These are phyloP conservation scores for Lamproptera curius DNA, from an alignment of 2,888 invertebrate species.

Conservation along the genomic window DNA sequence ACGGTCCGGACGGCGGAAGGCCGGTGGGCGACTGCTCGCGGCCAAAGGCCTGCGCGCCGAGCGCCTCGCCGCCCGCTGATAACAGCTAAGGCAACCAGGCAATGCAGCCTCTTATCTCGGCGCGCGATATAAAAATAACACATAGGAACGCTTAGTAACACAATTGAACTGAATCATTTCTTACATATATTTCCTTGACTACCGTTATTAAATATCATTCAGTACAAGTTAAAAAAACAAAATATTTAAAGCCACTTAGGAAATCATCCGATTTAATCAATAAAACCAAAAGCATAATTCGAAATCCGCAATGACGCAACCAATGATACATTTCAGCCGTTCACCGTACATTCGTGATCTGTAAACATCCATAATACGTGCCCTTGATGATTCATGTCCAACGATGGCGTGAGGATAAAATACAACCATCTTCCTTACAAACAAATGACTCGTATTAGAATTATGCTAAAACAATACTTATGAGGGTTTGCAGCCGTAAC, in stretches of 20 bases:
- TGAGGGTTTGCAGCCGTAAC: too few relatives aligned
- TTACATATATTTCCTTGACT: too few relatives aligned
- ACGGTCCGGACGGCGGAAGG: conserved; percentile 31
- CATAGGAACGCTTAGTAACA: too few relatives aligned
- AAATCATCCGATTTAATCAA: background rate
- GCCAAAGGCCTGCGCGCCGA: conserved; percentile 18
- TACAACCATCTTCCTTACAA: too few relatives aligned
- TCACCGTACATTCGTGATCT: background rate
- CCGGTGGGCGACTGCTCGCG: conserved; percentile 39
- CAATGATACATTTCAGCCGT: background rate
- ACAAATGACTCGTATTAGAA: background rate
- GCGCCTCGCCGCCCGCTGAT: conserved; percentile 23
- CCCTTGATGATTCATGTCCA: background rate
- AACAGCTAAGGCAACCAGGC: background rate
- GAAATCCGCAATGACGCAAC: background rate
- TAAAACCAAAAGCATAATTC: background rate
- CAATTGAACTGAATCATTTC: too few relatives aligned
- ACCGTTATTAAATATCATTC: background rate
- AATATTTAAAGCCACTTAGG: background rate
- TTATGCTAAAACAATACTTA: too few relatives aligned
- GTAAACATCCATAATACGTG: background rate
- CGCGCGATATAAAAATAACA: conserved; percentile 7
- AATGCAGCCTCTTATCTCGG: conserved; percentile 19
- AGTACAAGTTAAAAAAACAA: background rate
- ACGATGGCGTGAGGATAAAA: too few relatives aligned